Base-by-base conservation (phyloP, 2,113 vertebrate species). In the Nothocercus julius region DNA sequence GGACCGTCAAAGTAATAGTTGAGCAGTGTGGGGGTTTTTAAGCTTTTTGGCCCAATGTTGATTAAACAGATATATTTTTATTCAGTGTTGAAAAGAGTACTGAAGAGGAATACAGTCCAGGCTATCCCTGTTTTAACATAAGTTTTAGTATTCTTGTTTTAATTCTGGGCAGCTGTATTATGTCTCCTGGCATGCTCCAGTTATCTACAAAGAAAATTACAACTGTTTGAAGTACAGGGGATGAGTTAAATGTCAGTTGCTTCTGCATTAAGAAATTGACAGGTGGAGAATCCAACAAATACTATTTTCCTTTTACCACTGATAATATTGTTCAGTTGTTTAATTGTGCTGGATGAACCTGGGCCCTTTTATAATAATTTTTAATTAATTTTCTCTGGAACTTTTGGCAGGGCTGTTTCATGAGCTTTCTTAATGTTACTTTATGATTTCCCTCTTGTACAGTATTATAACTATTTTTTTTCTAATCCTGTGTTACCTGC, bases 391-490 rank as follows among this genome's bases (percentile, higher is more conserved):
- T 90, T 45, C 25, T 30, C 53, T 77, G 49, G 24, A 91, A 76
- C 62, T 58, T 58, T 15, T 92, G 47, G 32, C 45, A 73, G 56
- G 62, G 59, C 53, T 86, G 30, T 88, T 94, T 90, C 42, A 20
- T 67, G 53, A 44, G 30, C 14, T 24, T 86, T 87, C 68, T 92
- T 90, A 92, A 87, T 45, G n/a, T 32, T 90, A 47, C 81, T 96
- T 96, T 90, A 61, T n/a, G 63, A 82, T 91, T 88, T 94, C 54
- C 38, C 73, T 95, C 87, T 95, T 82, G 54, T 75, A 67, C 25
- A 40, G 25, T 81, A 76, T 82, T 94, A 58, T 69, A 91, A 58
- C 70, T 32, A 7, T 83, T 94, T 77, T 81, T 75, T 58, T 79
- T 19, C 80, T 74, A 68, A 3, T 51, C 91, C 77, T 61, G 38